Base-by-base conservation (phyloP, 2,888 invertebrate genomes). In the Stenodera caucasica region DNA sequence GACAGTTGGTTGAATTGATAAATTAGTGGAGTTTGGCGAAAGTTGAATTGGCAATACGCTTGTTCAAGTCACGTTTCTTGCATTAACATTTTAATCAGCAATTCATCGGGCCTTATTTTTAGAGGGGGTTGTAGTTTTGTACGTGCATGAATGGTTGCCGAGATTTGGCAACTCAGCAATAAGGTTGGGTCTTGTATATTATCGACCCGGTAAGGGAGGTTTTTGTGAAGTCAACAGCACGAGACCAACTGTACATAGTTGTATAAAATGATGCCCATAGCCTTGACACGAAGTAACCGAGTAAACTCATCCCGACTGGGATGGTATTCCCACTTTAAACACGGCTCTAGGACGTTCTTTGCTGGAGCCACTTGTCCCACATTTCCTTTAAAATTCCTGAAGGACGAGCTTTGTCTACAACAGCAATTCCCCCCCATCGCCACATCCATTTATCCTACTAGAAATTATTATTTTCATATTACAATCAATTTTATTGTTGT, bases 241-340 rank as follows among this genome's bases (percentile, higher is more conserved):
- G 57, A 66, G 62, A 60, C 65, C 60, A 65, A 57, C 64, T 65
- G 58, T 66, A 68, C 66, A 60, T 61, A 59, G 61, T 66, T 63
- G 63, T 62, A 64, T 65, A 61, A 67, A 67, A 55, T 58, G 63
- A 55, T 65, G 68, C 68, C 45, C 63, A n/a, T n/a, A 66, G 69
- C 71, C 71, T 71, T 71, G 71, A 71, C 71, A 71, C 64, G 61
- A 66, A 71, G 70, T 71, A 71, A 71, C 71, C 71, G 69, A 71
- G 58, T 71, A 70, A 71, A 71, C 70, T 67, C 62, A 58, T 52
- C 54, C 55, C 59, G 55, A 18, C 18, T 21, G 1, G 9, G 2
- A 26, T 26, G 8, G 30, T 8, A 9, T 30, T 6, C 1, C 45
- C 11, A 45, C 63, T 61, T 60, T 59, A 63, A 60, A 59, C 53